Base-by-base conservation (phyloP, 2,113 vertebrate genomes). In the Charina bottae region DNA sequence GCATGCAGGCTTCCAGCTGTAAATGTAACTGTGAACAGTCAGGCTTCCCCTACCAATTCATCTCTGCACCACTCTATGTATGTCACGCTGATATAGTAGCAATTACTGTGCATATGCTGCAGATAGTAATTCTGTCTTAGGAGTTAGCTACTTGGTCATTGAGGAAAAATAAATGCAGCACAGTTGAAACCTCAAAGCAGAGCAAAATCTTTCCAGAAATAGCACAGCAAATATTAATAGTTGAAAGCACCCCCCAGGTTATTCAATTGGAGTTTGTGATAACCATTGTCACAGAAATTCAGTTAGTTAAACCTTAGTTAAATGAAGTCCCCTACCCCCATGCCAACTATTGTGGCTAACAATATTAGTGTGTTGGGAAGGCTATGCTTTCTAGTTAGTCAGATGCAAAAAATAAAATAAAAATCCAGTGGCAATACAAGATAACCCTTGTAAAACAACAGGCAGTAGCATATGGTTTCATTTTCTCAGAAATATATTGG, bases 381-480 rank as follows among this genome's bases (percentile, higher is more conserved):
- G 87, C 0, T 28, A 92, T 64, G 87, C 62, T 93, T 96, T 95
- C 3, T 64, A 6, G 93, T 59, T 92, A 54, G 92, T 93, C 33
- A 24, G 94, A 83, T 62, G 94, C 85, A 46, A 78, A 13, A 10
- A 56, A 42, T 94, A 96, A 96, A 96, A 95, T 58, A 62, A 85
- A 90, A 90, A 96, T 95, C 94, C 86, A 90, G 96, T 91, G 95
- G 97, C 97, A 96, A 96, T 98, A 97, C 97, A 96, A 95, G 96
- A 93, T 95, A 94, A 92, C 90, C 85, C 21, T 28, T 33, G 15
- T 56, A 88, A 96, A 88, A 95, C 97, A 96, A 86, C 95, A 97
- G 97, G 96, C 97, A 96, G 97, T 96, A 95, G 96, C 97, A 98
- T 97, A 97, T 98, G 97, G 97, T 98, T 98, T 97, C 95, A 96